Percentiles rank a stretch among this genome's conserved stretches.
phyloP scores from a whole-genome alignment of 2,888 invertebrate genomes.

The Parnassius glacialis region DNA sequence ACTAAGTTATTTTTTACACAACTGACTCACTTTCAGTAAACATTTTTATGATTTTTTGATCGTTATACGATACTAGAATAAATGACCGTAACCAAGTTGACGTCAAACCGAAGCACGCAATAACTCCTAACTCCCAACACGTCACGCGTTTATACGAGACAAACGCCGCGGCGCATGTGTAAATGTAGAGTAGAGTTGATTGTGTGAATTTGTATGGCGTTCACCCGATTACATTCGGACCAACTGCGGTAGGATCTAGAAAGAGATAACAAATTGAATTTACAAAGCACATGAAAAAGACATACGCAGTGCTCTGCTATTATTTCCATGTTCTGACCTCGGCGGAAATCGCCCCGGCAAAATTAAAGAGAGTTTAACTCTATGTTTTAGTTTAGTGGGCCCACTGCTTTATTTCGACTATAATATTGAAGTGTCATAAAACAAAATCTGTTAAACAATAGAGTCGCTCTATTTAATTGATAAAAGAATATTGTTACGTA shows the following conservation, averaged over 20 bases:
- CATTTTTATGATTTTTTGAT: conserved; percentile 60
- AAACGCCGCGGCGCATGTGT: conserved; percentile 63
- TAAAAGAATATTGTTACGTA: not conserved
- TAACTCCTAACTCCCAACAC: conserved; percentile 29
- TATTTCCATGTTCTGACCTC: conserved; percentile 13
- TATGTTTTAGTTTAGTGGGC: not conserved
- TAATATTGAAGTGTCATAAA: no score
- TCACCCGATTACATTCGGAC: conserved; percentile 20
- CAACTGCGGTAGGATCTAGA: conserved; percentile 7
- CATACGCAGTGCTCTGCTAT: not conserved
- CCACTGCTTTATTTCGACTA: not conserved
- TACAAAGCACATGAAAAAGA: conserved; percentile 8
- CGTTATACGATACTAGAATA: conserved; percentile 60
- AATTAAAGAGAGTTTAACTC: conserved; percentile 13
- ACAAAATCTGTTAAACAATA: no score
- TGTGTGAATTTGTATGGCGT: conserved; percentile 21
- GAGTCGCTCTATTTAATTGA: not conserved
- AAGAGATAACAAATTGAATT: conserved; percentile 13
- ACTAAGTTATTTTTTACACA: conserved; percentile 54
- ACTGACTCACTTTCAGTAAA: conserved; percentile 68
- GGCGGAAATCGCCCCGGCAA: conserved; percentile 14
- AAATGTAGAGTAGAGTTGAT: conserved; percentile 15
- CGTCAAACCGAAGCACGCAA: conserved; percentile 42
- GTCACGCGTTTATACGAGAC: conserved; percentile 44
- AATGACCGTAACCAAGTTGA: conserved; percentile 44